Conservation (phyloP, 1,140 invertebrate genomes). For the Leptinotarsa texana region DNA sequence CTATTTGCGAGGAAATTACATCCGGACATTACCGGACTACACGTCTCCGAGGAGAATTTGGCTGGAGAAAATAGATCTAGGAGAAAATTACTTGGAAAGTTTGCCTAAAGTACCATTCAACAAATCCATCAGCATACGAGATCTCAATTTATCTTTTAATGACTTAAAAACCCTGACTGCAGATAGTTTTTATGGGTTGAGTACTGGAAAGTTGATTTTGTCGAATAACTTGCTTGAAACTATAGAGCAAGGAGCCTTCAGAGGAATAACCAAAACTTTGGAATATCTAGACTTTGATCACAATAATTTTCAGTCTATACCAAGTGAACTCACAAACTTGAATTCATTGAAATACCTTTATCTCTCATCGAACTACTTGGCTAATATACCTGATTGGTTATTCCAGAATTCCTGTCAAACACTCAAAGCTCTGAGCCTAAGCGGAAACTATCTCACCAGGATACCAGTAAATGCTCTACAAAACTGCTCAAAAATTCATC, state of each 20-base stretch:
- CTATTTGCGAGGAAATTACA: constrained; percentile 80
- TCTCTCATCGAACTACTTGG: constrained; percentile 78
- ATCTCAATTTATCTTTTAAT: constrained; percentile 81
- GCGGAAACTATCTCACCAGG: constrained; percentile 75
- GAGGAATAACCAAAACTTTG: constrained; percentile 70
- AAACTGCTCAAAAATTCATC: constrained; percentile 71
- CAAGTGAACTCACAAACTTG: constrained; percentile 68
- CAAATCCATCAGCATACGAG: constrained; percentile 72
- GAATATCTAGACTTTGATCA: constrained; percentile 84
- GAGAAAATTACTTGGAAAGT: constrained; percentile 76
- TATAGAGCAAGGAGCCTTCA: constrained; percentile 72
- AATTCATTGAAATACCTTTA: constrained; percentile 78
- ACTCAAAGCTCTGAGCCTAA: constrained; percentile 77
- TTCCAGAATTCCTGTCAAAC: constrained; percentile 63
- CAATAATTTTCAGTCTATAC: constrained; percentile 72
- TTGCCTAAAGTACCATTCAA: constrained; percentile 66
- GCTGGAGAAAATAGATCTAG: constrained; percentile 82
- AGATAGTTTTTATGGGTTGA: constrained; percentile 69
- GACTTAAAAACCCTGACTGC: constrained; percentile 67
- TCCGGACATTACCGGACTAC: constrained; percentile 67
- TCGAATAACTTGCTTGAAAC: constrained; percentile 74
- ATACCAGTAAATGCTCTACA: constrained; percentile 71
- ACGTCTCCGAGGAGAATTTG: constrained; percentile 65
- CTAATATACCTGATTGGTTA: constrained; percentile 60
- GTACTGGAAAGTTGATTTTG: constrained; percentile 74